Evolutionary conservation across 1,140 invertebrate genomes (phyloP).

Genomic region (Lethocerus indicus): DNA sequence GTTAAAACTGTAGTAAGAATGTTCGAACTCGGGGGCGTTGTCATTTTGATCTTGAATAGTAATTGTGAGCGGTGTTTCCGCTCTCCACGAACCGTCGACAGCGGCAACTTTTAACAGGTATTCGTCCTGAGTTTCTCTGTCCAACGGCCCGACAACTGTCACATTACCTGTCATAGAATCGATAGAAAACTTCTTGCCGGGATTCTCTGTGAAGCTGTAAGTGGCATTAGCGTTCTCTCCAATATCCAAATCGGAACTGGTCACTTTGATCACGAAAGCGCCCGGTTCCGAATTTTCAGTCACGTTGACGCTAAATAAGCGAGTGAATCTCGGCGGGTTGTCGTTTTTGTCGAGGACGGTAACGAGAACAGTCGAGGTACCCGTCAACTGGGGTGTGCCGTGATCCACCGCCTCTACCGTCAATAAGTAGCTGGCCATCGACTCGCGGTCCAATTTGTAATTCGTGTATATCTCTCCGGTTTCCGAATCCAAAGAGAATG

Average conservation of each 20-base stretch:
- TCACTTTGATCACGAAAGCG: conserved; percentile 81
- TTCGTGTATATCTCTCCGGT: conserved; percentile 76
- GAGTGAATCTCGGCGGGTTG: conserved; percentile 82
- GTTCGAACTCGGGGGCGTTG: conserved; percentile 80
- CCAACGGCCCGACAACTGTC: conserved; percentile 64
- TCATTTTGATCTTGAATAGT: conserved; percentile 92
- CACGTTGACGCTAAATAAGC: conserved; percentile 83
- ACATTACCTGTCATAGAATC: conserved; percentile 80
- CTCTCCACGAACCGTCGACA: conserved; percentile 74
- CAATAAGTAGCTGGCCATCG: conserved; percentile 63
- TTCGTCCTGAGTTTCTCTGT: conserved; percentile 79
- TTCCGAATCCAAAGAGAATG: conserved; percentile 63
- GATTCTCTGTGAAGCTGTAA: conserved; percentile 76
- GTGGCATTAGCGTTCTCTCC: conserved; percentile 76
- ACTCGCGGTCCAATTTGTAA: conserved; percentile 70
- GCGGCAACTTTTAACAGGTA: conserved; percentile 75
- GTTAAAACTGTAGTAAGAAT: conserved; percentile 74
- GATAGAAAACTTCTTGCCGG: conserved; percentile 75
- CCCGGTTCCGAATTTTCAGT: conserved; percentile 89
- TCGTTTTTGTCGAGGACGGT: conserved; percentile 86
- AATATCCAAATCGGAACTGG: conserved; percentile 75
- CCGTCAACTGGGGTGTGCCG: conserved; percentile 62
- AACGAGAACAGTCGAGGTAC: conserved; percentile 68
- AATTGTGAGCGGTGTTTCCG: conserved; percentile 76
- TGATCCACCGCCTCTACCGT: conserved; percentile 75